Evolutionary conservation across 2,797 vertebrate species (phyloP).

Genomic region (Echeneis naucrates): DNA sequence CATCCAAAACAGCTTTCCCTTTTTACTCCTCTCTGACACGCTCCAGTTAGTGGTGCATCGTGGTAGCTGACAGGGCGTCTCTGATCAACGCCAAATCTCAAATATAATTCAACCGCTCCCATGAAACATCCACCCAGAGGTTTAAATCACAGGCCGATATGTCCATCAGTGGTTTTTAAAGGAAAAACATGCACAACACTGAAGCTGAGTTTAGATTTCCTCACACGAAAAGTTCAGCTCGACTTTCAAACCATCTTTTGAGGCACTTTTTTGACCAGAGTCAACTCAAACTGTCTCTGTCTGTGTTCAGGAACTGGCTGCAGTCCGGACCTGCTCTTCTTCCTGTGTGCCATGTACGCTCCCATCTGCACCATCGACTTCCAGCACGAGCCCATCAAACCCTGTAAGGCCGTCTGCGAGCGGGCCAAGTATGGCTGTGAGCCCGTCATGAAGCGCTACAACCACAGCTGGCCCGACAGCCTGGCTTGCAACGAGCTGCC

Average conservation of each 20-base stretch:
- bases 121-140: background rate
- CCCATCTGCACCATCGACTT: constrained; percentile 99
- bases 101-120: background rate
- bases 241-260: background rate
- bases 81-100: background rate
- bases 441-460: constrained; percentile 93
- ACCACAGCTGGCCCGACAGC: constrained; percentile 96
- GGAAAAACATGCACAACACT: background rate
- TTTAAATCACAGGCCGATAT: background rate
- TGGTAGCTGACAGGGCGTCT: background rate
- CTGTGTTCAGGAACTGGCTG: constrained; percentile 86
- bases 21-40: background rate
- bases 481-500: constrained; percentile 95
- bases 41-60: background rate
- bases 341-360: constrained; percentile 98
- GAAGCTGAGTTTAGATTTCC: background rate
- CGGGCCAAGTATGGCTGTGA: constrained; percentile 93
- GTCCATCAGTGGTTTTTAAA: background rate
- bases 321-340: constrained; percentile 95
- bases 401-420: constrained; percentile 96
- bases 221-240: background rate
- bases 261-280: background rate
- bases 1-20: background rate
- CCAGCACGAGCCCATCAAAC: constrained; percentile 98
- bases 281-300: background rate